Evolutionary conservation across 2,113 vertebrate species (phyloP), one percentile per base, ranked within the genome.

Genomic region (Orcinus orca): DNA sequence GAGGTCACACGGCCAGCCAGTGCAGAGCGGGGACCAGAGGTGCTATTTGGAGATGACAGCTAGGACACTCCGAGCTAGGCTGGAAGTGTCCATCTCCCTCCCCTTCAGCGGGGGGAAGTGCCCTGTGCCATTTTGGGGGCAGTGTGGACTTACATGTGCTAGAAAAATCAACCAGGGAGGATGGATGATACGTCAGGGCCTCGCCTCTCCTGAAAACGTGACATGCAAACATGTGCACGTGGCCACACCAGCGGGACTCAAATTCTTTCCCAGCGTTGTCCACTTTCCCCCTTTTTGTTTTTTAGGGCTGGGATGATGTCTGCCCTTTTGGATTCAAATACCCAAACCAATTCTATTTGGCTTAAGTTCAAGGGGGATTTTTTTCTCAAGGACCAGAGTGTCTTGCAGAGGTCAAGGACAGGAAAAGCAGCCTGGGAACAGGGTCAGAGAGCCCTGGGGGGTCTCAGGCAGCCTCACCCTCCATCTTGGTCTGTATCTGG

Each of bases 191-290:
- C 0, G 2, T 55, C 44, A 79, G 83, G 14, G 14, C 55, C 36
- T 71, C 17, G 13, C 38, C 73, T 38, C 26, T 33, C 36, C 36
- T 73, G n/a, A 2, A 60, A 60, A 63, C 0, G 1, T 21, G 62
- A 41, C 14, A 21, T 26, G 77, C n/a, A 71, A 8, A 20, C 6
- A 9, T 0, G 4, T 31, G 17, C 6, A 4, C 0, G 0, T 8
- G 63, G 68, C 70, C 41, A 18, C 50, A 53, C 26, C 26, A 0
- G 1, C 1, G 12, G n/a, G 50, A 70, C 90, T 79, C 62, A n/a
- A 3, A 25, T 62, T 44, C 62, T 13, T 31, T 44, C 67, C 60
- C 38, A 21, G 63, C 0, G 1, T 29, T 8, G 0, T 29, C 38
- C 71, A 18, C 14, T 15, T 29, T 8, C 53, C 17, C 58, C 0